Conservation (phyloP, 2,888 invertebrate genomes). For the Dolomedes plantarius region DNA sequence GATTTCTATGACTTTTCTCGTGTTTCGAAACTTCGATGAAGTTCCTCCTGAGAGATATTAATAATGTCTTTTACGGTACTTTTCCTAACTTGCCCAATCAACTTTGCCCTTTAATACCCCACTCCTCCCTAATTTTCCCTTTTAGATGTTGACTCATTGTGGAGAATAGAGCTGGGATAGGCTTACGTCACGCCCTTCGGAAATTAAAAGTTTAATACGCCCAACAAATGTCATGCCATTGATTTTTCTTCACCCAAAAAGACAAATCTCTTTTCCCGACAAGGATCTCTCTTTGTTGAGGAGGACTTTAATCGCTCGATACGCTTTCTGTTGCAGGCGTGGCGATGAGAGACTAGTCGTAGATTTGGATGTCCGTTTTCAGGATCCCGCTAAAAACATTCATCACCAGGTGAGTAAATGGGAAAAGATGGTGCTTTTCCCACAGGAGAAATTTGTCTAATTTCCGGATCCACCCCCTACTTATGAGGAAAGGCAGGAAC, state of each 20-base stretch:
- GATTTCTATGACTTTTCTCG: too few species aligned
- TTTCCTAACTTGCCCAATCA: background rate
- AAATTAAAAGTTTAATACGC: slow-evolving; percentile 7
- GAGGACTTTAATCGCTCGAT: background rate
- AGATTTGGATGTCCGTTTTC: background rate
- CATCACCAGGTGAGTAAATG: background rate
- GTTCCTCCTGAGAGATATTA: too few species aligned
- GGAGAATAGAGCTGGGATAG: background rate
- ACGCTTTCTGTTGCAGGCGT: background rate
- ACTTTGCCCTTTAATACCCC: background rate
- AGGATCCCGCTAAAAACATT: background rate
- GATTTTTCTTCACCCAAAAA: background rate
- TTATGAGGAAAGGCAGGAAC: background rate
- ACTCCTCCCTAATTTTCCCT: background rate
- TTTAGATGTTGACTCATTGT: background rate
- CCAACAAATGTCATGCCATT: slow-evolving; percentile 8
- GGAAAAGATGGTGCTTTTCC: slow-evolving; percentile 4
- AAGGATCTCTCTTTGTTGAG: background rate
- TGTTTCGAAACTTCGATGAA: too few species aligned
- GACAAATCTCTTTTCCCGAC: background rate
- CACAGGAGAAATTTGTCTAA: slow-evolving; percentile 10
- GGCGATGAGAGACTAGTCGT: background rate
- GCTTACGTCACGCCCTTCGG: background rate
- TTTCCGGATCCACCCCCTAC: background rate
- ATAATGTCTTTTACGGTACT: too few species aligned